Evolutionary conservation across 2,888 invertebrate species (phyloP).

Genomic region (Cephus pulcher): DNA sequence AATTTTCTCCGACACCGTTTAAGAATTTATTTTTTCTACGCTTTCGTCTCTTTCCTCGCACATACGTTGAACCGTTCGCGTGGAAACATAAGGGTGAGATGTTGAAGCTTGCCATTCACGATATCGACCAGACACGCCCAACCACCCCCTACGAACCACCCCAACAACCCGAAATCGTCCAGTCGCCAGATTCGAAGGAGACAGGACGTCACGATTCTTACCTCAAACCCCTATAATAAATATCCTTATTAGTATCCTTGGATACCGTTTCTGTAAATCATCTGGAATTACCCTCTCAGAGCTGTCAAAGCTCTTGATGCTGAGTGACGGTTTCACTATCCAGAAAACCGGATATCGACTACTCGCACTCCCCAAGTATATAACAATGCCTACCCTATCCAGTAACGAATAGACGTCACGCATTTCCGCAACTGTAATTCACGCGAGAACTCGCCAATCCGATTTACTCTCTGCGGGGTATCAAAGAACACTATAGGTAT

Average conservation of each 20-base stretch:
- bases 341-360: neutral
- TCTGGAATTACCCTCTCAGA: neutral
- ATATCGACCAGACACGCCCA: constrained; percentile 62
- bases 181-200: constrained; percentile 8
- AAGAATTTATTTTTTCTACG: constrained; percentile 8
- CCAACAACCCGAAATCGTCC: constrained; percentile 12
- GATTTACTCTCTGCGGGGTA: neutral
- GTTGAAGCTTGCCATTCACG: constrained; percentile 52
- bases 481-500: neutral
- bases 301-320: neutral
- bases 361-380: neutral
- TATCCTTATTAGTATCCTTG: neutral
- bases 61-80: neutral
- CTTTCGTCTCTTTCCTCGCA: constrained; percentile 15
- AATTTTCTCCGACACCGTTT: neutral
- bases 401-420: neutral
- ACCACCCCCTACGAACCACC: constrained; percentile 27
- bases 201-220: neutral
- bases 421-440: neutral
- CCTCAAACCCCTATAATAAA: neutral
- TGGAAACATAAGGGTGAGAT: constrained; percentile 31
- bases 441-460: neutral
- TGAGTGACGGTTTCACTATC: neutral
- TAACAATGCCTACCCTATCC: neutral
- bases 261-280: neutral